Evolutionary conservation across 2,113 vertebrate genomes (phyloP).

Genomic region (Pantherophis guttatus): DNA sequence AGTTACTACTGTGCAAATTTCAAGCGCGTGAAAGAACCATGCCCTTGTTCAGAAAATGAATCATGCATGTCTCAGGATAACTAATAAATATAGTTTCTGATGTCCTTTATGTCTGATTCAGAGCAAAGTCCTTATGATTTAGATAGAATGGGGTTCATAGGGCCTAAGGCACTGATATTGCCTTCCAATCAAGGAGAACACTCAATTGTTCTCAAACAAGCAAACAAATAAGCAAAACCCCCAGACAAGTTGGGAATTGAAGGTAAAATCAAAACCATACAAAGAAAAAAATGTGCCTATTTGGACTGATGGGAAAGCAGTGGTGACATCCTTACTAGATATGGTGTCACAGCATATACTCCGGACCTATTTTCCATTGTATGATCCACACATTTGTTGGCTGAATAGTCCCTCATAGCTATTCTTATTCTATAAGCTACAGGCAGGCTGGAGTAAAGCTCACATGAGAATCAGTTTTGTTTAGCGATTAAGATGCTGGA

Average conservation of each 20-base stretch:
- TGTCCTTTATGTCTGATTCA: background rate
- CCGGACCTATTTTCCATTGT: background rate
- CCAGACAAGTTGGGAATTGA: background rate
- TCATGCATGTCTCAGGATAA: background rate
- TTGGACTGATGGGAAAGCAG: background rate
- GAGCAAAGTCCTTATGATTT: background rate
- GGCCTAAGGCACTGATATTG: background rate
- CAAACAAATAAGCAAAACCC: background rate
- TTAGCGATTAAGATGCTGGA: background rate
- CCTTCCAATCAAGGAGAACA: background rate
- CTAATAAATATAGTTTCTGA: background rate
- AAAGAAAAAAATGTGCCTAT: background rate
- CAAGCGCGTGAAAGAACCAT: background rate
- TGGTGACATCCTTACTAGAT: background rate
- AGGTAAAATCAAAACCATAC: background rate
- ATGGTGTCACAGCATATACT: background rate
- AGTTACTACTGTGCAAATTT: background rate
- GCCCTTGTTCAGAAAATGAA: background rate
- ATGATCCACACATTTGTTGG: background rate
- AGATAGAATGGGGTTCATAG: background rate
- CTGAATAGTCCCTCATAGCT: background rate
- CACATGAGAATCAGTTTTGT: background rate
- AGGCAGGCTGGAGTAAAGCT: background rate
- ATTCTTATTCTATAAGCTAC: background rate
- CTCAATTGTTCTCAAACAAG: background rate